These are phyloP conservation scores for Propithecus perrieri DNA, from an alignment of 2,797 vertebrate genomes.

Conservation along the genomic window DNA sequence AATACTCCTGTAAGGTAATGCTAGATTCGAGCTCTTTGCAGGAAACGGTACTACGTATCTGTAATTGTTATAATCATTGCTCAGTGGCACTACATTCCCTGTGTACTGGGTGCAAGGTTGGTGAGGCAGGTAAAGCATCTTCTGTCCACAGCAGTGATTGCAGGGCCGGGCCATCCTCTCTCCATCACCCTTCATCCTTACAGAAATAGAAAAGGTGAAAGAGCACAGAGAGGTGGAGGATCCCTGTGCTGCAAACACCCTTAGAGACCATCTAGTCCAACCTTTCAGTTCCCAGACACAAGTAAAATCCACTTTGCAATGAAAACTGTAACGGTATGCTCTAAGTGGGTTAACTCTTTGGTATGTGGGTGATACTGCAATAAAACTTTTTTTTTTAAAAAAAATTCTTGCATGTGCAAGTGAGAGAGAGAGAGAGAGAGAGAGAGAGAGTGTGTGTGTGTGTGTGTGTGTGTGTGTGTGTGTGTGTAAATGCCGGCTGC, in stretches of 20 bases:
- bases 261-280: not conserved
- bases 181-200: not conserved
- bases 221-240: not conserved
- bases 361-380: not conserved
- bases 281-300: not conserved
- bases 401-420: not conserved
- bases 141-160: not conserved
- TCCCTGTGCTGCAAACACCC: not conserved
- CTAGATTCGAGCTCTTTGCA: not conserved
- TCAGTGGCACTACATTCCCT: not conserved
- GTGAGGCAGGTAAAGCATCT: not conserved
- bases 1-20: not conserved
- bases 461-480: not conserved
- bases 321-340: not conserved
- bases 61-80: not conserved
- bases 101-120: not conserved
- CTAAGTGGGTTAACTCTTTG: not conserved
- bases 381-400: not conserved
- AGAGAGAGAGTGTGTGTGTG: not conserved
- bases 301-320: constrained; percentile 2
- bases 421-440: not conserved
- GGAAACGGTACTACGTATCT: not conserved
- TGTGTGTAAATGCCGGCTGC: not conserved
- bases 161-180: not conserved
- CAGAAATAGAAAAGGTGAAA: not conserved